Base-by-base conservation (phyloP, 2,113 vertebrate species). In the Oenanthe oenanthe region DNA sequence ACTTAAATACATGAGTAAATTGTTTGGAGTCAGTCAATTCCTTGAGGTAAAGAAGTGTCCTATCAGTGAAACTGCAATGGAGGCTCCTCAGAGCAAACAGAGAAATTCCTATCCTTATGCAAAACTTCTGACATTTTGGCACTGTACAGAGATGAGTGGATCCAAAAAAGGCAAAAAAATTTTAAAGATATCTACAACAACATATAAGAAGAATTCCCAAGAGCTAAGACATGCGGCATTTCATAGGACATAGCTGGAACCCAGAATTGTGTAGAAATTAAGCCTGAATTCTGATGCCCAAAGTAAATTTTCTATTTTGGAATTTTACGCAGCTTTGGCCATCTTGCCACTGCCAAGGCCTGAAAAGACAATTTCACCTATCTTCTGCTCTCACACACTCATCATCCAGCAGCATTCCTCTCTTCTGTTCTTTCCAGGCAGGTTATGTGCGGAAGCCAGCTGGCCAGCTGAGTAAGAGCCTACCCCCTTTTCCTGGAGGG, bases 381-480 rank as follows among this genome's bases (percentile, higher is more conserved):
- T 36, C 19, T 89, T 25, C 6, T 84, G 6, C 15, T 91, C 22
- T 78, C 21, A 36, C 1, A 4, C 9, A 29, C 12, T 11, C 25
- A n/a, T 32, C 34, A 48, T 36, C 0, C 4, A 4, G 4, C 3
- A 70, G 4, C 9, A 3, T 6, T 78, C 21, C 36, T 71, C 9
- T 73, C 22, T 66, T 62, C 17, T 38, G 10, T 57, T 18, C 16
- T 79, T 88, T 88, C 57, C 40, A 61, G 34, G 10, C 7, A 24
- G 12, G 47, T 76, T 28, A 43, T 51, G 15, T 16, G 25, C 16
- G 25, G 50, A 28, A 25, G 50, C 14, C 50, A 51, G 25, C 16
- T 14, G 24, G 25, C 14, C 25, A 50, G 25, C 8, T 50, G 25
- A 50, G 3, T 9, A 50, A 26, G 48, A 14, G 13, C 15, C 8